A percentile compares a stretch with the other conserved stretches of the same genome.
phyloP scores from a whole-genome alignment of 2,888 invertebrate genomes.

The Callimorpha dominula region DNA sequence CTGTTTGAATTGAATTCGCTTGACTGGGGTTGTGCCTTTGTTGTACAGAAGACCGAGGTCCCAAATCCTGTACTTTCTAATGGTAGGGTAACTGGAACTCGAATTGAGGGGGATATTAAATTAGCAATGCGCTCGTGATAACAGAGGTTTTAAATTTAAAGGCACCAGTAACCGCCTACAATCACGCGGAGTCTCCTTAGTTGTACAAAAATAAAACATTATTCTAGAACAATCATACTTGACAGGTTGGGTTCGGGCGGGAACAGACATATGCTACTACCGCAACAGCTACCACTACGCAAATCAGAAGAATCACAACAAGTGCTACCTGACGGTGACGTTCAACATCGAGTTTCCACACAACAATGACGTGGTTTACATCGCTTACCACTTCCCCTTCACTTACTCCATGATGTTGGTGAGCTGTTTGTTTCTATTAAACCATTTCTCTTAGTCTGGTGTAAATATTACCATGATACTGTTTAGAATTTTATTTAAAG shows the following conservation, averaged over 20 bases:
- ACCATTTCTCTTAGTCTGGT: neutral
- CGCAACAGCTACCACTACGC: conserved; percentile 90
- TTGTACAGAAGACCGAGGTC: too few relatives aligned
- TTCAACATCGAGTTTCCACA: conserved; percentile 93
- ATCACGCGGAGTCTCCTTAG: too few relatives aligned
- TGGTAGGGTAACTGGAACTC: too few relatives aligned
- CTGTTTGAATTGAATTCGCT: too few relatives aligned
- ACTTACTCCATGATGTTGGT: conserved; percentile 93
- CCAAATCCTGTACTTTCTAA: too few relatives aligned
- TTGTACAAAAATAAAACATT: neutral
- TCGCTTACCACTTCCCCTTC: conserved; percentile 96
- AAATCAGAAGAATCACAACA: conserved; percentile 83
- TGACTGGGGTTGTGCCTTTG: too few relatives aligned
- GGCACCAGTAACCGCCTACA: too few relatives aligned
- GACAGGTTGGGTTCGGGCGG: conserved; percentile 90
- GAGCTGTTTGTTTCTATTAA: conserved; percentile 39
- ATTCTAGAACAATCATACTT: neutral
- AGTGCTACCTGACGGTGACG: conserved; percentile 91
- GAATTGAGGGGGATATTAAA: too few relatives aligned
- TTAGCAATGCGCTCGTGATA: too few relatives aligned
- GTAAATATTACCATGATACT: neutral
- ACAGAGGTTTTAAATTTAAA: too few relatives aligned
- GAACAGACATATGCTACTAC: conserved; percentile 93
- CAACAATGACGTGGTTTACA: conserved; percentile 92
- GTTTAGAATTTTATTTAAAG: too few relatives aligned